Evolutionary conservation across 2,113 vertebrate genomes (phyloP).

Genomic region (Crotalus helleri): DNA sequence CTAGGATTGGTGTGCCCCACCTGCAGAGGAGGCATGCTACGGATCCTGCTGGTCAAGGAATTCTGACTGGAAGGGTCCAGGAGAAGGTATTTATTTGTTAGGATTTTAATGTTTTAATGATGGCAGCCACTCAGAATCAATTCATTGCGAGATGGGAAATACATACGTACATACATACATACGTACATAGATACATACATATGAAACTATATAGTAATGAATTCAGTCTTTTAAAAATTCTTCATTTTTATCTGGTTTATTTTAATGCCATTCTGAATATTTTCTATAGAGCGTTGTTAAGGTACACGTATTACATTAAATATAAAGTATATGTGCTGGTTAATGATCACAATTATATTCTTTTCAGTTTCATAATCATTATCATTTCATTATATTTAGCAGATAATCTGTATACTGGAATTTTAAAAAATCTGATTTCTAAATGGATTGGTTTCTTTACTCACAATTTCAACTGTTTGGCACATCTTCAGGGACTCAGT

Average conservation of each 20-base stretch:
- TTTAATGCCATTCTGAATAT: neutral
- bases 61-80: too few relatives aligned
- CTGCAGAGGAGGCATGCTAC: too few relatives aligned
- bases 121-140: too few relatives aligned
- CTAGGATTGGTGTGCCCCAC: too few relatives aligned
- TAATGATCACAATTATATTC: neutral
- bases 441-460: neutral
- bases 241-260: neutral
- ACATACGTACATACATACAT: too few relatives aligned
- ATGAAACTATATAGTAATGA: too few relatives aligned
- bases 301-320: neutral
- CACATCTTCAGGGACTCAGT: neutral
- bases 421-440: neutral
- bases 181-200: too few relatives aligned
- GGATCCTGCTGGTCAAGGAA: too few relatives aligned
- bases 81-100: too few relatives aligned
- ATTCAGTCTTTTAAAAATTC: too few relatives aligned
- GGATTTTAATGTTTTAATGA: too few relatives aligned
- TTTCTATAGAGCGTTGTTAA: neutral
- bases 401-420: neutral
- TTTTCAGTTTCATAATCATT: neutral
- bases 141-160: too few relatives aligned
- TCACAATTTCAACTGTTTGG: neutral
- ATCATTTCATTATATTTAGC: neutral
- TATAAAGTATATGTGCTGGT: neutral